Evolutionary conservation across 2,113 vertebrate species (phyloP).

Genomic region (Zeus faber): DNA sequence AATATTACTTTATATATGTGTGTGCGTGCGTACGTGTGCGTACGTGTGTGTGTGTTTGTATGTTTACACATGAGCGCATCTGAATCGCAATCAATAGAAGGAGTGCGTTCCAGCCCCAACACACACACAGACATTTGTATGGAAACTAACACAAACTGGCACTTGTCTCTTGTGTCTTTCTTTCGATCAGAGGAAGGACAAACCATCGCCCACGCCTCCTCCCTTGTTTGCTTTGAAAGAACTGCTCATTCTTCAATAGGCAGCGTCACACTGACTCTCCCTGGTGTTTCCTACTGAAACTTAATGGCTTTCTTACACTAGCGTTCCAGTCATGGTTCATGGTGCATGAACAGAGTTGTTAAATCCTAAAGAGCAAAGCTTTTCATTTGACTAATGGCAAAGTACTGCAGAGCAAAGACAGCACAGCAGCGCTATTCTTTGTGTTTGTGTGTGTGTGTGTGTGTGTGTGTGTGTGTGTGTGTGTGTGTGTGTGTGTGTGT

Average conservation of each 20-base stretch:
- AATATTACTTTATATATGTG: no score
- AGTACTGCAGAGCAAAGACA: not conserved
- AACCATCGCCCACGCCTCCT: not conserved
- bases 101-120: not conserved
- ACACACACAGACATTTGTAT: not conserved
- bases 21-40: constrained; percentile 3
- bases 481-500: not conserved
- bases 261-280: not conserved
- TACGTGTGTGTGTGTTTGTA: constrained; percentile 3
- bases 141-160: not conserved
- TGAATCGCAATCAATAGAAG: not conserved
- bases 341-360: not conserved
- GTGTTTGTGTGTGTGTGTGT: not conserved
- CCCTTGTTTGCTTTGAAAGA: not conserved
- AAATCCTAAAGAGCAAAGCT: not conserved
- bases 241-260: not conserved
- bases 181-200: not conserved
- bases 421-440: not conserved
- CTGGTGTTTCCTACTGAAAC: not conserved
- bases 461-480: not conserved
- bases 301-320: not conserved
- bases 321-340: not conserved
- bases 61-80: not conserved
- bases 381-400: constrained; percentile 23
- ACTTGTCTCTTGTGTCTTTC: not conserved